phyloP scores from a whole-genome alignment of 2,797 vertebrate species.

The Cercopithecus mitis region DNA sequence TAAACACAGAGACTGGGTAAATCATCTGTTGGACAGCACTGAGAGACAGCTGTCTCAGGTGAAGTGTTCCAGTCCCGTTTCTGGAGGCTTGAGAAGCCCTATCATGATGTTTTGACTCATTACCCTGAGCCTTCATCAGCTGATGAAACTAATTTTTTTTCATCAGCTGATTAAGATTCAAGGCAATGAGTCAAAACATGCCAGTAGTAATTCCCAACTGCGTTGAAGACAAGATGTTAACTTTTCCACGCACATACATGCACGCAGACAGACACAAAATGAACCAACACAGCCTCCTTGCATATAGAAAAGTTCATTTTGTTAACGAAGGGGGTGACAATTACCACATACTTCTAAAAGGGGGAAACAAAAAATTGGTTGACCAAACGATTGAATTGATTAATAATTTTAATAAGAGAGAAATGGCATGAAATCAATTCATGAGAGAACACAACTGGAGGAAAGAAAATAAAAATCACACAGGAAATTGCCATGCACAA shows the following conservation, averaged over 20 bases:
- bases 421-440: conserved; percentile 43
- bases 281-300: background rate
- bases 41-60: conserved; percentile 49
- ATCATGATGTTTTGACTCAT: conserved; percentile 84
- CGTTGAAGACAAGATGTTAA: conserved; percentile 73
- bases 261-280: conserved; percentile 51
- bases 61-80: background rate
- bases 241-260: conserved; percentile 41
- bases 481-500: conserved; percentile 51
- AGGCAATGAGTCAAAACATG: conserved; percentile 83
- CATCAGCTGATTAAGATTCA: conserved; percentile 84
- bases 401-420: conserved; percentile 25
- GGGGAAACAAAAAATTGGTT: background rate
- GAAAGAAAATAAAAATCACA: background rate
- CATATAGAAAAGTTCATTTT: conserved; percentile 60
- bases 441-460: background rate
- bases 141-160: conserved; percentile 81
- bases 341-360: background rate
- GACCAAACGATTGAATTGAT: background rate
- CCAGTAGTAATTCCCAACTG: conserved; percentile 81
- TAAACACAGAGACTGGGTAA: conserved; percentile 25
- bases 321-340: conserved; percentile 17
- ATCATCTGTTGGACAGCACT: conserved; percentile 61
- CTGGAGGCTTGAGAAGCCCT: conserved; percentile 70
- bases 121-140: conserved; percentile 82